A percentile compares a stretch with the other conserved stretches of the same genome.
phyloP scores from a whole-genome alignment of 1,140 invertebrate genomes.

The Danaus plexippus region DNA sequence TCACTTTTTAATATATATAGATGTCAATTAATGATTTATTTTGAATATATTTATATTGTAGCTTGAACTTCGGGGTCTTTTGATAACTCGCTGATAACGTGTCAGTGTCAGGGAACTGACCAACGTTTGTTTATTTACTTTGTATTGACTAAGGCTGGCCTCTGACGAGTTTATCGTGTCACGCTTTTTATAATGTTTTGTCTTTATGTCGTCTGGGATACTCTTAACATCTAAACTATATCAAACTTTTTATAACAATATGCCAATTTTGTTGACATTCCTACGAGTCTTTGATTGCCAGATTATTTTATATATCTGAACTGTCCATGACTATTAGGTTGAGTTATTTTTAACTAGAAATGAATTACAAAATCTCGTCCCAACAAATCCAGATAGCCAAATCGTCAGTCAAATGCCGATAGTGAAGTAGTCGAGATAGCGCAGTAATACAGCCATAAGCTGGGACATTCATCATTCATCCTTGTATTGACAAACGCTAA shows the following conservation, averaged over 20 bases:
- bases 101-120: conserved; percentile 63
- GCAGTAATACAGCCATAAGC: conserved; percentile 39
- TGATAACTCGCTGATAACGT: conserved; percentile 45
- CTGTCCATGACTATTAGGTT: too few relatives aligned
- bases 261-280: too few relatives aligned
- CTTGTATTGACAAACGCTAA: conserved; percentile 51
- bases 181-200: conserved; percentile 10
- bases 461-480: conserved; percentile 53
- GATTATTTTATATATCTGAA: too few relatives aligned
- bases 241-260: too few relatives aligned
- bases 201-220: too few relatives aligned
- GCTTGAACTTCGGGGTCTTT: conserved; percentile 36
- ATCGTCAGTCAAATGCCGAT: conserved; percentile 21
- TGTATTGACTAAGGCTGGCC: conserved; percentile 37
- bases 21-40: conserved; percentile 61
- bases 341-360: conserved; percentile 10
- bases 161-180: not conserved
- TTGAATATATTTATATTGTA: conserved; percentile 62
- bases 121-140: conserved; percentile 45
- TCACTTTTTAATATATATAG: conserved; percentile 58
- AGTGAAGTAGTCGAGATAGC: conserved; percentile 36
- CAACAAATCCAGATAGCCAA: too few relatives aligned
- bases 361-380: conserved; percentile 25
- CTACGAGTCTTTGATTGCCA: too few relatives aligned
- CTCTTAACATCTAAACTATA: too few relatives aligned